Base-by-base conservation (phyloP, 2,888 invertebrate species). In the Petrophora chlorosata region DNA sequence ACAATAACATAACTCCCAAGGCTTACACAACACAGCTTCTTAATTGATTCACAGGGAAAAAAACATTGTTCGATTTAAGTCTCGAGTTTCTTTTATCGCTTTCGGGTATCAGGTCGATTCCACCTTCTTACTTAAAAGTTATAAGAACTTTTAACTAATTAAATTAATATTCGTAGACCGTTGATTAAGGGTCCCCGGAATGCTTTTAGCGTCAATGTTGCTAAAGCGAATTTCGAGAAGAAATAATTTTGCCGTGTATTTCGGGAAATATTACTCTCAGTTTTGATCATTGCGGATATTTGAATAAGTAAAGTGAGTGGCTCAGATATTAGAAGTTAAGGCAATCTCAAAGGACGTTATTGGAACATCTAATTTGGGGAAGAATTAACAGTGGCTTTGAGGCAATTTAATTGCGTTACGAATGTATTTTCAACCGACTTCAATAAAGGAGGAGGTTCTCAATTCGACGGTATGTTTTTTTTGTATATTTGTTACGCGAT, bases 171-270 rank as follows among this genome's bases (percentile, higher is more conserved):
- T 84, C 79, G 75, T 73, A 72, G 78, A 70, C 73, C 77, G 80
- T 82, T 85, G 82, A 86, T 85, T 82, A 84, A 82, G 81, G 76
- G 76, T 79, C 76, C 73, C 67, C 69, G 77, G 76, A 84, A 83
- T 83, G 85, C 83, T 84, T 84, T 84, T 85, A 85, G 70, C 81
- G 79, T 69, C 73, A 76, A 83, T 76, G 76, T 75, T 68, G 64
- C 67, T 62, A 61, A 66, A 62, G 61, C 60, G 54, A 73, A 70
- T 69, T 75, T 69, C 70, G 67, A 66, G 67, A 63, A 68, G 70
- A 75, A 81, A 78, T 79, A 72, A 78, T 77, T 80, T 73, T 53
- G 51, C 50, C 54, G 63, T 73, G 75, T 76, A 76, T 76, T 80
- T 79, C 60, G 67, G 30, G 65, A 70, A 80, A 79, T 76, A 75